Percentiles rank a stretch among this genome's conserved stretches.
phyloP scores from a whole-genome alignment of 2,797 vertebrate species.

The Semaprochilodus insignis region DNA sequence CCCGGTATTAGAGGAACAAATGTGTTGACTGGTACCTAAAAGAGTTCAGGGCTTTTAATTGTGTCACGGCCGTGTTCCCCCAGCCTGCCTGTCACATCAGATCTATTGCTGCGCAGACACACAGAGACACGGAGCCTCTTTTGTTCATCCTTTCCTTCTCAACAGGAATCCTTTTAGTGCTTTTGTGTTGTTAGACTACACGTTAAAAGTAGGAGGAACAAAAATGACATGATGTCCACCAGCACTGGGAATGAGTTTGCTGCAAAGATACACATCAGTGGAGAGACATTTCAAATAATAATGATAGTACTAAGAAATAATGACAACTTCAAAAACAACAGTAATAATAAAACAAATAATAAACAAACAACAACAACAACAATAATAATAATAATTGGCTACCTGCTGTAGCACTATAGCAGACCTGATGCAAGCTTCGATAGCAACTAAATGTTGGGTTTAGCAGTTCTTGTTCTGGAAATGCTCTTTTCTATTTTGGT shows the following conservation, averaged over 20 bases:
- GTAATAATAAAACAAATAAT: no score
- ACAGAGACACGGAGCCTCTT: conserved; percentile 53
- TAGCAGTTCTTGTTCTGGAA: no score
- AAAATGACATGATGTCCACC: conserved; percentile 47
- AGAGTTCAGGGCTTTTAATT: conserved; percentile 56
- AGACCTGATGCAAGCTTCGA: no score
- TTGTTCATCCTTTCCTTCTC: conserved; percentile 66
- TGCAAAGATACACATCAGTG: not conserved
- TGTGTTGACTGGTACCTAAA: conserved; percentile 56
- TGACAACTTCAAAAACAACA: not conserved
- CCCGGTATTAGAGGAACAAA: conserved; percentile 46
- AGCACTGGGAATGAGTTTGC: conserved; percentile 14
- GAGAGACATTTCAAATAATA: conserved; percentile 19
- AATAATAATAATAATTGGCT: not conserved
- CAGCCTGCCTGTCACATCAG: conserved; percentile 52
- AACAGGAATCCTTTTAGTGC: conserved; percentile 71
- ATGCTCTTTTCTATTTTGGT: no score
- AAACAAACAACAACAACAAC: not conserved
- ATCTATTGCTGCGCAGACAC: conserved; percentile 44
- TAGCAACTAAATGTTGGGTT: no score
- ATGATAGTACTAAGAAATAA: not conserved
- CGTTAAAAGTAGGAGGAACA: conserved; percentile 62
- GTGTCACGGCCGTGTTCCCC: conserved; percentile 56
- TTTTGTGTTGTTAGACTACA: conserved; percentile 65
- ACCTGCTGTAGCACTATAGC: no score